Evolutionary conservation across 1,140 invertebrate species (phyloP).

Genomic region (Oreohelix idahoensis): DNA sequence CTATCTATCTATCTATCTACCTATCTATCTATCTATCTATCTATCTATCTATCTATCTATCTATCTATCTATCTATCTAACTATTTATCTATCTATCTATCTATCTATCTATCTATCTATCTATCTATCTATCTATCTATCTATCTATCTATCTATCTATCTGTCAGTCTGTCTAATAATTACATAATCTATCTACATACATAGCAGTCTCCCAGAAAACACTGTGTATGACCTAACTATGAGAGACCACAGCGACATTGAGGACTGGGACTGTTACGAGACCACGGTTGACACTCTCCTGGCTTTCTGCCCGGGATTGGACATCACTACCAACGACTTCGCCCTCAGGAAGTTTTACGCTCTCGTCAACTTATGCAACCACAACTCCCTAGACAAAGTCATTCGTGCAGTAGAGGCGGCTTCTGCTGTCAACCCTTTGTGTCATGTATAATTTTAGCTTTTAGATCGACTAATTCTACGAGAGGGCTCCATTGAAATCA

Average conservation of each 20-base stretch:
- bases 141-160: not conserved
- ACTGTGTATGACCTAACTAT: not conserved
- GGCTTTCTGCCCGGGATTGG: conserved; percentile 9
- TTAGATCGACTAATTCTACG: too few species aligned
- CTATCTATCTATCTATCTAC: too few species aligned
- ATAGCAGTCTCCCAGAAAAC: conserved; percentile 20
- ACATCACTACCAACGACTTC: conserved; percentile 69
- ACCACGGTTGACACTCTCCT: conserved; percentile 21
- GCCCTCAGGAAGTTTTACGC: conserved; percentile 73
- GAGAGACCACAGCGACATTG: conserved; percentile 8
- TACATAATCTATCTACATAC: too few species aligned
- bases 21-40: too few species aligned
- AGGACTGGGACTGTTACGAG: conserved; percentile 31
- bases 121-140: too few species aligned
- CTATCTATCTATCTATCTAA: too few species aligned
- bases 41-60: too few species aligned
- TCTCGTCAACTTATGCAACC: conserved; percentile 75
- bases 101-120: too few species aligned
- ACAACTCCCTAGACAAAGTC: conserved; percentile 31
- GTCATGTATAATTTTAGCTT: not conserved
- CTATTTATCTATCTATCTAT: too few species aligned
- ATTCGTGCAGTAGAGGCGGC: conserved; percentile 46
- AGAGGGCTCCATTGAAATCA: too few species aligned
- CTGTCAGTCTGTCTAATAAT: not conserved
- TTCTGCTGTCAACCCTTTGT: conserved; percentile 50